Base-by-base conservation (phyloP, 2,888 invertebrate species). In the Leptopterna dolabrata region DNA sequence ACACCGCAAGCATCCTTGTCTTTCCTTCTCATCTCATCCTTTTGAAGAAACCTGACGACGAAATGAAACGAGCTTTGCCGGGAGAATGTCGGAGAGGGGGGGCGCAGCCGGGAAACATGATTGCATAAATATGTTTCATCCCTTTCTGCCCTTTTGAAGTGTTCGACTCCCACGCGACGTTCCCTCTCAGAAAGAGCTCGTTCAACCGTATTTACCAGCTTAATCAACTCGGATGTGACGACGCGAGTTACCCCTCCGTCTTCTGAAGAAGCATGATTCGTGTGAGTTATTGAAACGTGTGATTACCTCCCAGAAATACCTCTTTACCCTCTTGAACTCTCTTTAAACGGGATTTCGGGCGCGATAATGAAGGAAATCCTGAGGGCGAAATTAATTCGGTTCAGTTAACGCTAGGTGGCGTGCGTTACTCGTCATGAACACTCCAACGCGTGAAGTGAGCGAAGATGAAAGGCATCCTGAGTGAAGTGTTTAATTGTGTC, bases 131-230 rank as follows among this genome's bases (percentile, higher is more conserved):
- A 63, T 63, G 63, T 24, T 24, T 63, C 63, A 63, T 63, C 63
- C 63, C 63, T 63, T 63, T 63, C 24, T n/a, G 7, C 19, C 19
- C 55, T 24, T 55, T 55, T 55, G 24, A 63, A 63, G 4, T 9
- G 24, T 0, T 19, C 19, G 19, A 63, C 24, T 19, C 63, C 19
- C 63, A n/a, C 27, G 7, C 63, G 11, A 24, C 27, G 24, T n/a
- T 24, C 27, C 24, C 63, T 24, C 63, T 63, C 63, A 63, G 63
- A 63, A 63, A 63, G 63, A 24, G 63, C 63, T 63, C 63, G 24
- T 63, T 63, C 24, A 63, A 63, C 63, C 63, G 63, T 24, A 63
- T 63, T 63, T 63, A 63, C 63, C 63, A 63, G 63, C 63, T 63
- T 63, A 63, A 63, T 63, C 63, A 63, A 63, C 19, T 63, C 63